These are phyloP conservation scores for Campoletis sonorensis DNA, from an alignment of 1,140 invertebrate species.

Conservation along the genomic window DNA sequence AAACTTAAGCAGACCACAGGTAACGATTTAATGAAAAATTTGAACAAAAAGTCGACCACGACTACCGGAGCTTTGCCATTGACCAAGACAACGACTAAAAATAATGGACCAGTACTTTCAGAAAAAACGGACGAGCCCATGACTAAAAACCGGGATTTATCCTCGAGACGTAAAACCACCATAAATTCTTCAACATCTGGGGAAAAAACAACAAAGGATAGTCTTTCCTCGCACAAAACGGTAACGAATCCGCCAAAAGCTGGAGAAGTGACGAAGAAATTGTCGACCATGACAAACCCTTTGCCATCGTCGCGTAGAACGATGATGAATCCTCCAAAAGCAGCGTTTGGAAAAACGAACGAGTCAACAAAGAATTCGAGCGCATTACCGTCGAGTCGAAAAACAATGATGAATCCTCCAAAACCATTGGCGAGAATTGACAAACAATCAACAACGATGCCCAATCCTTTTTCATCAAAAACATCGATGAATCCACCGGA, in stretches of 20 bases:
- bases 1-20: neutral
- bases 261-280: neutral
- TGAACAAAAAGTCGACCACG: neutral
- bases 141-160: neutral
- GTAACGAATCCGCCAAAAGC: neutral
- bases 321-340: too few species aligned
- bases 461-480: neutral
- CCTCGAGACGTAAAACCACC: neutral
- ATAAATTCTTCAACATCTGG: neutral
- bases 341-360: neutral
- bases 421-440: neutral
- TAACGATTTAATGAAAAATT: neutral
- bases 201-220: neutral
- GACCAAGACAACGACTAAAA: neutral
- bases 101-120: neutral
- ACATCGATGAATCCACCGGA: neutral
- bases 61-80: neutral
- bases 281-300: too few species aligned
- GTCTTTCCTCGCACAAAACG: neutral
- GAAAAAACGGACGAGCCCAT: neutral
- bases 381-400: neutral
- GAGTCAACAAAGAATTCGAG: neutral
- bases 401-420: slow-evolving; percentile 5
- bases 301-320: too few species aligned
- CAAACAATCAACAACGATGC: neutral